Evolutionary conservation across 2,888 invertebrate species (phyloP).

Genomic region (Ptychoptera contaminata): DNA sequence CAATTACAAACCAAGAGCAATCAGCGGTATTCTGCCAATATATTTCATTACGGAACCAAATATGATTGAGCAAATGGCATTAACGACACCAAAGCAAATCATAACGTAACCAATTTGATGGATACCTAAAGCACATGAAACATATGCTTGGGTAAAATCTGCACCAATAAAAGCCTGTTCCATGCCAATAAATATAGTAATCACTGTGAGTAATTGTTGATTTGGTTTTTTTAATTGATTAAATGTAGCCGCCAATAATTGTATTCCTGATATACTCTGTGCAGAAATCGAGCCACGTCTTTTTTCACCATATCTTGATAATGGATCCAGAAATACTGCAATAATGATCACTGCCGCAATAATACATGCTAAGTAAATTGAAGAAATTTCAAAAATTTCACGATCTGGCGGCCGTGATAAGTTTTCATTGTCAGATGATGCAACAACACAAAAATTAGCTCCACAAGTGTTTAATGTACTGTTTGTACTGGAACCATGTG

Average conservation of each 20-base stretch:
- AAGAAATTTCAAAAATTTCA: conserved; percentile 77
- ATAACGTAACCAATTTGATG: conserved; percentile 91
- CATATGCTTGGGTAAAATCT: conserved; percentile 67
- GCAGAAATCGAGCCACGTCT: conserved; percentile 59
- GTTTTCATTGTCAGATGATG: conserved; percentile 54
- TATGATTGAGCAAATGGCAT: conserved; percentile 77
- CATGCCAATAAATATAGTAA: conserved; percentile 94
- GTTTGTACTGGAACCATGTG: conserved; percentile 39
- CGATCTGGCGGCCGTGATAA: conserved; percentile 65
- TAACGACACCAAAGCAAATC: conserved; percentile 92
- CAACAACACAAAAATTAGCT: conserved; percentile 66
- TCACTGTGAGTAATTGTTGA: conserved; percentile 83
- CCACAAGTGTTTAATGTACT: conserved; percentile 46
- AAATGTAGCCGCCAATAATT: conserved; percentile 73
- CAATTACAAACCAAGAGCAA: conserved; percentile 34
- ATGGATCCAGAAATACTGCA: conserved; percentile 74
- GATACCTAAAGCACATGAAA: conserved; percentile 80
- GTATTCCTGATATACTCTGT: conserved; percentile 58
- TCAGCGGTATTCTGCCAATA: conserved; percentile 72
- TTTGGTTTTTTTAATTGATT: conserved; percentile 82
- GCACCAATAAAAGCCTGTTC: conserved; percentile 95
- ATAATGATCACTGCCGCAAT: conserved; percentile 73
- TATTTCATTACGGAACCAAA: conserved; percentile 88
- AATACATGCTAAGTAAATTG: conserved; percentile 79
- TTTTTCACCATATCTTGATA: conserved; percentile 81